A percentile compares a stretch with the other conserved stretches of the same genome.
phyloP scores from a whole-genome alignment of 2,888 invertebrate genomes.

The Carabus problematicus region DNA sequence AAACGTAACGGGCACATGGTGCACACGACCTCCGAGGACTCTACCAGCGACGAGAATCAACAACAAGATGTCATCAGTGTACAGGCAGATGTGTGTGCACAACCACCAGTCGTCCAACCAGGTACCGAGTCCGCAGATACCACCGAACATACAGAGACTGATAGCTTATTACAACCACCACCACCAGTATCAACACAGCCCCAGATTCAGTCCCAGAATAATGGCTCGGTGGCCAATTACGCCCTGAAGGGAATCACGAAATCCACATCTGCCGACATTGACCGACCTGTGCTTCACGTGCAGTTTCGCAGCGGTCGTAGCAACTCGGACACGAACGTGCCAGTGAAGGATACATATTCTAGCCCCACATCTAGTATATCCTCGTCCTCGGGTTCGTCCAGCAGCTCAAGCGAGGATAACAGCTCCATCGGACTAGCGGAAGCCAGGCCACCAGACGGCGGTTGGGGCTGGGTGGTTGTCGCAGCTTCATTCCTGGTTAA shows the following conservation, averaged over 20 bases:
- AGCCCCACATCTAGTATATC: constrained; percentile 53
- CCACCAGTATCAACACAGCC: constrained; percentile 5
- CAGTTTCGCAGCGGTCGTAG: constrained; percentile 62
- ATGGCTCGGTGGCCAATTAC: neutral
- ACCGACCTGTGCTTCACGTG: constrained; percentile 63
- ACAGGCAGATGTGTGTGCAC: constrained; percentile 5
- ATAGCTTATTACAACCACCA: neutral
- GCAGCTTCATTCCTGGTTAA: constrained; percentile 89
- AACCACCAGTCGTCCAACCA: neutral
- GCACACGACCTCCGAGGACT: constrained; percentile 9
- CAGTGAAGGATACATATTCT: constrained; percentile 46
- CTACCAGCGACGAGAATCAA: neutral
- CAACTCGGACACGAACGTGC: constrained; percentile 46
- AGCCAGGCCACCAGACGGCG: constrained; percentile 83
- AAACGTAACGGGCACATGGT: constrained; percentile 1
- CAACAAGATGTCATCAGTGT: constrained; percentile 2
- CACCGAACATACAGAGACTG: neutral
- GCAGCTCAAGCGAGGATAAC: constrained; percentile 66
- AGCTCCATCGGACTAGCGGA: constrained; percentile 71
- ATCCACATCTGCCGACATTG: constrained; percentile 49
- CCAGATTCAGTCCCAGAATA: constrained; percentile 25
- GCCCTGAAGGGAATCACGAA: constrained; percentile 43
- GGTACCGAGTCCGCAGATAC: neutral
- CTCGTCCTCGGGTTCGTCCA: constrained; percentile 54
- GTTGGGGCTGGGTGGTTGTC: constrained; percentile 94